Conservation (phyloP, 1,140 invertebrate species). For the Linepithema humile region DNA sequence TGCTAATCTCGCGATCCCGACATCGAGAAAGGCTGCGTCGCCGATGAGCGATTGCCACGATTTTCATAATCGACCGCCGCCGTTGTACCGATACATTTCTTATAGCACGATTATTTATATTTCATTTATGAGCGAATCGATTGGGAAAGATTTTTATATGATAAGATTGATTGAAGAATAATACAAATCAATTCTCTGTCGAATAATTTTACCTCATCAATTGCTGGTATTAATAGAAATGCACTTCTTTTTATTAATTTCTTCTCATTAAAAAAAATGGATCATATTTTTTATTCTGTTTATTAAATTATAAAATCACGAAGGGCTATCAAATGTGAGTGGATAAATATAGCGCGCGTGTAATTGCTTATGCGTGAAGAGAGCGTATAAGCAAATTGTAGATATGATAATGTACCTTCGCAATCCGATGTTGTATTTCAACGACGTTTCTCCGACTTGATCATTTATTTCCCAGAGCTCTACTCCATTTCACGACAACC, state of each 20-base stretch:
- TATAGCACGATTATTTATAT: background rate
- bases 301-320: background rate
- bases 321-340: background rate
- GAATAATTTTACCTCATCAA: background rate
- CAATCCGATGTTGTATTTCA: constrained; percentile 83
- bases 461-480: constrained; percentile 80
- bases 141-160: background rate
- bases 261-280: background rate
- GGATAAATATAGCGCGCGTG: too few species aligned
- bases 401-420: constrained; percentile 81
- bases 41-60: constrained; percentile 33
- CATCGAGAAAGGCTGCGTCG: background rate
- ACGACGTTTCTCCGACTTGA: constrained; percentile 79
- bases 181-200: background rate
- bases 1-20: background rate
- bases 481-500: constrained; percentile 76
- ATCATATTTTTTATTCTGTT: background rate
- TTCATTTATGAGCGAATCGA: background rate
- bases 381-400: constrained; percentile 75
- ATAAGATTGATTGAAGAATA: background rate
- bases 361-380: background rate
- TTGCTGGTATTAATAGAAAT: background rate
- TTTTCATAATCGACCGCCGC: constrained; percentile 45
- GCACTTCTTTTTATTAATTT: background rate
- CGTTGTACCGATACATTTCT: constrained; percentile 11